Evolutionary conservation across 2,797 vertebrate species (phyloP).

Genomic region (Sebastes diaconus): DNA sequence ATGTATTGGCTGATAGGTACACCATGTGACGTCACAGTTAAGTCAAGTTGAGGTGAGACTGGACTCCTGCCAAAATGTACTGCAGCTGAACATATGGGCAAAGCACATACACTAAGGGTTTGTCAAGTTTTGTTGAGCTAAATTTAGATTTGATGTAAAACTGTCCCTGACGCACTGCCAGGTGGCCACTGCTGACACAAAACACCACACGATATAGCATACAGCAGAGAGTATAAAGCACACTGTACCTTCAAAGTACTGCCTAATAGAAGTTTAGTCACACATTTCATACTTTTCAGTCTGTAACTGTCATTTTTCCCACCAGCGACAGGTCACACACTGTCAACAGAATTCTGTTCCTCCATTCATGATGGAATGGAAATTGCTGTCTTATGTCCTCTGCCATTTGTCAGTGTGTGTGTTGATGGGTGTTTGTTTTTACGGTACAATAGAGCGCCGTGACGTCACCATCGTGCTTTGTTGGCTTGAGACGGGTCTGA

Average conservation of each 20-base stretch:
- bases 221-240: not conserved
- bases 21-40: not conserved
- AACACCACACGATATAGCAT: not conserved
- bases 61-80: not conserved
- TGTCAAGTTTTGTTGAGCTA: not conserved
- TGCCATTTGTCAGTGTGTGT: conserved; percentile 33
- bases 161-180: not conserved
- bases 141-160: not conserved
- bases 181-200: not conserved
- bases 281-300: not conserved
- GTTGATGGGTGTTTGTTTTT: conserved; percentile 34
- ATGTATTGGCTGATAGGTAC: conserved; percentile 8
- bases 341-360: conserved; percentile 33
- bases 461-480: conserved; percentile 28
- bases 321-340: conserved; percentile 35
- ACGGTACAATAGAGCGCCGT: not conserved
- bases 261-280: not conserved
- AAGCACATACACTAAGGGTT: not conserved
- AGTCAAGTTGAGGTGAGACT: not conserved
- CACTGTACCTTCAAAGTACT: not conserved
- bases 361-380: conserved; percentile 39
- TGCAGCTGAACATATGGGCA: not conserved
- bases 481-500: conserved; percentile 24
- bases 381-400: conserved; percentile 19
- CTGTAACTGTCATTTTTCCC: conserved; percentile 17